phyloP scores from a whole-genome alignment of 2,797 vertebrate species.

The Syngnathus acus region DNA sequence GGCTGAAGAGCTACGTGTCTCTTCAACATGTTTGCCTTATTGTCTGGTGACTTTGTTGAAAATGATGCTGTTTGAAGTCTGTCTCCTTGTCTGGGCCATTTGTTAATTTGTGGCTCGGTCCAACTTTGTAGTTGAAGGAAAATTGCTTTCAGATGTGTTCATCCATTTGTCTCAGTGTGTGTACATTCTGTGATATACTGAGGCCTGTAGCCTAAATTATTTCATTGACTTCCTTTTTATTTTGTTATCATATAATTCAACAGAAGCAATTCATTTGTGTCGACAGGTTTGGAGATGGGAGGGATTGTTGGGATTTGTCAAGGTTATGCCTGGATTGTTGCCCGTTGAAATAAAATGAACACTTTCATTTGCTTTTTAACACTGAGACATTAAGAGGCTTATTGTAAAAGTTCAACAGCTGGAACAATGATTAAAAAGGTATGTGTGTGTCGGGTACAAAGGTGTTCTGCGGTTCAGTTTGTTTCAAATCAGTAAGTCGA shows the following conservation, averaged over 20 bases:
- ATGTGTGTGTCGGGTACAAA: too few species aligned
- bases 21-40: slow-evolving; percentile 24
- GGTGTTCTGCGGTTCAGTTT: too few species aligned
- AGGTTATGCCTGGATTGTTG: background rate
- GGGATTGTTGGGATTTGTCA: background rate
- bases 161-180: background rate
- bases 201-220: background rate
- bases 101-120: background rate
- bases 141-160: too few species aligned
- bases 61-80: slow-evolving; percentile 14
- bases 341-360: slow-evolving; percentile 6
- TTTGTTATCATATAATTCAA: background rate
- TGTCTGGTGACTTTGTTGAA: slow-evolving; percentile 22
- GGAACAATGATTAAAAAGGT: background rate
- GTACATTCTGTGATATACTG: background rate
- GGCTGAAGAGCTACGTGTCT: slow-evolving; percentile 23
- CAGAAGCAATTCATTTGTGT: background rate
- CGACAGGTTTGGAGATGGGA: background rate
- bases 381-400: slow-evolving; percentile 20
- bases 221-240: background rate
- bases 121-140: background rate
- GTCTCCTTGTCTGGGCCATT: background rate
- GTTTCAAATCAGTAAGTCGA: too few species aligned
- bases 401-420: background rate
- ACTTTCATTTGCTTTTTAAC: slow-evolving; percentile 8